Percentiles rank a stretch among this genome's conserved stretches.
Evolutionary conservation across 92 coral and sea anemone genomes (phyloP).

Genomic region (Epizoanthus stellaris): DNA sequence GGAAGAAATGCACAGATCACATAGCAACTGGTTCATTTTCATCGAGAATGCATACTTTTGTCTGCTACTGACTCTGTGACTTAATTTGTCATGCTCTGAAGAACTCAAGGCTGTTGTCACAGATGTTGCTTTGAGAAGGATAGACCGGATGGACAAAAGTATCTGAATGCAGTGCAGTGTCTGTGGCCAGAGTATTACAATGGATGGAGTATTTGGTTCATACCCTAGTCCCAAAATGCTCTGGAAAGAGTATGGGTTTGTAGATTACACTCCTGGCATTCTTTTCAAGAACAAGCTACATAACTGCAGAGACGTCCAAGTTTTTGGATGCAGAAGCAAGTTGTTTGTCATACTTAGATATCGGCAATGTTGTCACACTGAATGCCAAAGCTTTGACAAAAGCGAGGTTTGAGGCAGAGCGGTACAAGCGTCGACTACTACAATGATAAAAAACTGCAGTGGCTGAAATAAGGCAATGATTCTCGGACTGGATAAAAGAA

Average conservation of each 20-base stretch:
- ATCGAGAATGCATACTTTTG: slow-evolving; percentile 33
- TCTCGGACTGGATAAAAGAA: slow-evolving; percentile 40
- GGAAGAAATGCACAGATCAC: slow-evolving; percentile 50
- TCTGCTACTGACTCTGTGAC: slow-evolving; percentile 42
- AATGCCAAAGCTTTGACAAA: slow-evolving; percentile 53
- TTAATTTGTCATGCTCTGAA: slow-evolving; percentile 44
- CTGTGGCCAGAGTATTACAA: neutral
- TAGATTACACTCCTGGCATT: slow-evolving; percentile 39
- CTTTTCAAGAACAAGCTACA: slow-evolving; percentile 42
- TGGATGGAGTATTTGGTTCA: slow-evolving; percentile 43
- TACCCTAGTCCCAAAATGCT: slow-evolving; percentile 46
- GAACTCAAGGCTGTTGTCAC: slow-evolving; percentile 52
- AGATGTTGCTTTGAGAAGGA: slow-evolving; percentile 48
- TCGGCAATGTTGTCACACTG: slow-evolving; percentile 35
- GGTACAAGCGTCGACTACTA: slow-evolving; percentile 29
- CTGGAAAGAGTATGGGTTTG: slow-evolving; percentile 55
- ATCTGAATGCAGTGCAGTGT: slow-evolving; percentile 42
- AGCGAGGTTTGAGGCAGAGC: slow-evolving; percentile 39
- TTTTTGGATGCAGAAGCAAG: slow-evolving; percentile 44
- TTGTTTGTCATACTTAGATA: slow-evolving; percentile 41
- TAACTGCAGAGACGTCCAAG: slow-evolving; percentile 49
- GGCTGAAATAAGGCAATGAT: slow-evolving; percentile 29
- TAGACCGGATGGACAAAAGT: slow-evolving; percentile 50
- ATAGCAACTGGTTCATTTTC: slow-evolving; percentile 45
- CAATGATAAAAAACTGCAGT: slow-evolving; percentile 26